phyloP scores from a whole-genome alignment of 2,113 vertebrate genomes.

The Hypomesus transpacificus region DNA sequence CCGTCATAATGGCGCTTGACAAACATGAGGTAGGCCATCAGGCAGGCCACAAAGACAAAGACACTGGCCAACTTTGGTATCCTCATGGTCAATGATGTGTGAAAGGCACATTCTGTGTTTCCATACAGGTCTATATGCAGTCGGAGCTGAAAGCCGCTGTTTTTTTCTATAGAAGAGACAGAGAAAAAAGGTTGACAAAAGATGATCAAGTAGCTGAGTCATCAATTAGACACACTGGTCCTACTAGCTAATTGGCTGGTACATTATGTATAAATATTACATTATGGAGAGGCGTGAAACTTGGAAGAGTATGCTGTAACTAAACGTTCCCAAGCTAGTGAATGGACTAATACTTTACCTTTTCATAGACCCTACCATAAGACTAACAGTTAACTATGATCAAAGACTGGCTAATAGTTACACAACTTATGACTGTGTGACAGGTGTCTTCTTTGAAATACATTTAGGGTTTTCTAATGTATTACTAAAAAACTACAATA shows the following conservation, averaged over 20 bases:
- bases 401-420: neutral
- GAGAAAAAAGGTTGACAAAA: neutral
- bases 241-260: neutral
- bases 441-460: too few relatives aligned
- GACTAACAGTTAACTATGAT: neutral
- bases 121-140: conserved; percentile 1
- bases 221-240: neutral
- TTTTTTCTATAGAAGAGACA: conserved; percentile 1
- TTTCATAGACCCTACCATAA: neutral
- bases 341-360: too few relatives aligned
- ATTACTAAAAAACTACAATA: too few relatives aligned
- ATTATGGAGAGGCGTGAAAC: too few relatives aligned
- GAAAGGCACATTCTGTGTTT: conserved; percentile 8
- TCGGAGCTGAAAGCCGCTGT: neutral
- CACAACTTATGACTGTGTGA: neutral
- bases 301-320: too few relatives aligned
- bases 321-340: too few relatives aligned
- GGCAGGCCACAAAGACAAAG: conserved; percentile 71
- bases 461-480: too few relatives aligned
- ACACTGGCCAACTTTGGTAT: conserved; percentile 74
- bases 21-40: conserved; percentile 80
- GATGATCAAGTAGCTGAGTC: neutral
- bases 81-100: conserved; percentile 72
- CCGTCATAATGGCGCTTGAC: conserved; percentile 74
- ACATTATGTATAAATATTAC: too few relatives aligned